Evolutionary conservation across 2,888 invertebrate genomes (phyloP).

Genomic region (Gortyna flavago): DNA sequence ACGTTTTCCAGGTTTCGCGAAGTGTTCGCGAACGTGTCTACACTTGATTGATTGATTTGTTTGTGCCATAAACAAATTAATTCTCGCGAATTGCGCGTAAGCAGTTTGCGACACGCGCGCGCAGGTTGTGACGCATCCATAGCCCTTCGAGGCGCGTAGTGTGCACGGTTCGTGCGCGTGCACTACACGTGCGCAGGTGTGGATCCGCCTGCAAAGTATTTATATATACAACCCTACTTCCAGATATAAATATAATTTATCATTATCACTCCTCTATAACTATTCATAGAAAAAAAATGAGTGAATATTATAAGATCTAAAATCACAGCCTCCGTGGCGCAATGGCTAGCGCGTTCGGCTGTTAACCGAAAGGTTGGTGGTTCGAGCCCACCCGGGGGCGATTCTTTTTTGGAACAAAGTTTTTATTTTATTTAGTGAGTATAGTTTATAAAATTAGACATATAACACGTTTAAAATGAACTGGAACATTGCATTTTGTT

Average conservation of each 20-base stretch:
- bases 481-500: no score
- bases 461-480: no score
- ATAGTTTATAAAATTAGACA: no score
- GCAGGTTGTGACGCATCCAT: not conserved
- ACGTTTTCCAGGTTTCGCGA: no score
- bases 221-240: not conserved
- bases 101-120: no score
- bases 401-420: slow-evolving; percentile 20
- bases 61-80: no score
- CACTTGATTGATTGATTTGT: no score
- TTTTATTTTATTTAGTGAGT: no score
- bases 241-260: not conserved
- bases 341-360: slow-evolving; percentile 99
- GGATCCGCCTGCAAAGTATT: not conserved
- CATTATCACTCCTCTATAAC: not conserved
- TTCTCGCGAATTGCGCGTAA: no score
- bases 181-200: no score
- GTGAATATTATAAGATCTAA: accelerated
- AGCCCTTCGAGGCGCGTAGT: not conserved
- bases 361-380: slow-evolving; percentile 99
- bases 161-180: not conserved
- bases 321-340: slow-evolving; percentile 80
- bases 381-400: slow-evolving; percentile 99
- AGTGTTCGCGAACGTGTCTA: no score
- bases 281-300: not conserved